Evolutionary conservation across 2,888 invertebrate genomes (phyloP).

Genomic region (Phlogophora meticulosa): DNA sequence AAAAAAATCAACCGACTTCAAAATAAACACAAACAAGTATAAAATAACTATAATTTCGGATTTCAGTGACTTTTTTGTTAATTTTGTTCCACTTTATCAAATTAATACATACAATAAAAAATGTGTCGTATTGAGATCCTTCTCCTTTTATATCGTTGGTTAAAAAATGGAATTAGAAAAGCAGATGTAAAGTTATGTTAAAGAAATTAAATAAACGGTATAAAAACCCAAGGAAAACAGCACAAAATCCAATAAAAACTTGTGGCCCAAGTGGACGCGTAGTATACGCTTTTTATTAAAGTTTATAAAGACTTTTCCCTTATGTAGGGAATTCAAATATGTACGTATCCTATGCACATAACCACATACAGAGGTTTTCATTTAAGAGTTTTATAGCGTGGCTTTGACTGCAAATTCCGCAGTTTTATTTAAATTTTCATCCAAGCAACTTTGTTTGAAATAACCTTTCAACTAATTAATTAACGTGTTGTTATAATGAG

Average conservation of each 20-base stretch:
- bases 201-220: slow-evolving; percentile 20
- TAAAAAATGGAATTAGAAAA: neutral
- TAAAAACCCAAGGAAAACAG: slow-evolving; percentile 31
- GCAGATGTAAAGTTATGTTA: slow-evolving; percentile 9
- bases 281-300: slow-evolving; percentile 57
- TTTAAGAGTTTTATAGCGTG: slow-evolving; percentile 63
- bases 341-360: slow-evolving; percentile 42
- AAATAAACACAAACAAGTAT: no score
- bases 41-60: no score
- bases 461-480: slow-evolving; percentile 25
- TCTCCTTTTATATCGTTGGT: no score
- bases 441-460: slow-evolving; percentile 23
- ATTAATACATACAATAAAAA: no score
- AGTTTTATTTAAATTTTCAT: slow-evolving; percentile 42
- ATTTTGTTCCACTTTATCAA: no score
- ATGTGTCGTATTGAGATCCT: no score
- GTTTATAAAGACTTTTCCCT: slow-evolving; percentile 54
- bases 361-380: slow-evolving; percentile 43
- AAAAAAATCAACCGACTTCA: no score
- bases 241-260: slow-evolving; percentile 52
- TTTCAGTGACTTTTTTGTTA: no score
- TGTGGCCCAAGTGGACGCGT: slow-evolving; percentile 45
- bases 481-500: slow-evolving; percentile 11
- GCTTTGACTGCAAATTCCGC: slow-evolving; percentile 66
- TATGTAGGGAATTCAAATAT: slow-evolving; percentile 43